These are phyloP conservation scores for Chaenodraco wilsoni DNA, from an alignment of 2,797 vertebrate genomes.

Conservation along the genomic window DNA sequence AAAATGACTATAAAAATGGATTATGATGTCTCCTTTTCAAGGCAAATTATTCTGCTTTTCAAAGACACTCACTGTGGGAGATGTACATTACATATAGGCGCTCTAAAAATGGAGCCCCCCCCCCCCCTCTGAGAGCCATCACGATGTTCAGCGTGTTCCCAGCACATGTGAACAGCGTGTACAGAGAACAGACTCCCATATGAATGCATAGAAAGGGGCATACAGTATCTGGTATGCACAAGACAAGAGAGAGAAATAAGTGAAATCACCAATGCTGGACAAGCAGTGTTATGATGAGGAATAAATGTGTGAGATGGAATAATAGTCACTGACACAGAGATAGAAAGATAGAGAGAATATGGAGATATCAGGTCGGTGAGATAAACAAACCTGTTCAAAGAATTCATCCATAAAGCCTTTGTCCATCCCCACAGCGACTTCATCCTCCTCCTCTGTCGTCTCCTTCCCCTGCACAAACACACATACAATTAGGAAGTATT, in stretches of 20 bases:
- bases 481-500: conserved; percentile 23
- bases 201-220: conserved; percentile 3
- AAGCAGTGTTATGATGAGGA: conserved; percentile 11
- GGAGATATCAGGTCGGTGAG: background rate
- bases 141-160: conserved; percentile 37
- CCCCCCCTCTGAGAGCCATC: conserved; percentile 32
- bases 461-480: conserved; percentile 88
- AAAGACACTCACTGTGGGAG: conserved; percentile 19
- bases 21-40: conserved; percentile 2
- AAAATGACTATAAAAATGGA: conserved; percentile 3
- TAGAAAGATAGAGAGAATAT: background rate
- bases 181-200: conserved; percentile 43
- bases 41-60: conserved; percentile 28
- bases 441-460: conserved; percentile 91
- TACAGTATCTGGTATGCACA: conserved; percentile 1
- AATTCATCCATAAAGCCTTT: conserved; percentile 98
- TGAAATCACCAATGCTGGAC: conserved; percentile 8
- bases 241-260: background rate
- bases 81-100: conserved; percentile 14
- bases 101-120: conserved; percentile 47
- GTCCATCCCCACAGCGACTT: conserved; percentile 91
- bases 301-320: conserved; percentile 15
- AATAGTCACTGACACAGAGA: background rate
- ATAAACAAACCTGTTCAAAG: conserved; percentile 92
- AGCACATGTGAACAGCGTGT: conserved; percentile 17